phyloP scores from a whole-genome alignment of 2,888 invertebrate species.

The Nemurella pictetii region DNA sequence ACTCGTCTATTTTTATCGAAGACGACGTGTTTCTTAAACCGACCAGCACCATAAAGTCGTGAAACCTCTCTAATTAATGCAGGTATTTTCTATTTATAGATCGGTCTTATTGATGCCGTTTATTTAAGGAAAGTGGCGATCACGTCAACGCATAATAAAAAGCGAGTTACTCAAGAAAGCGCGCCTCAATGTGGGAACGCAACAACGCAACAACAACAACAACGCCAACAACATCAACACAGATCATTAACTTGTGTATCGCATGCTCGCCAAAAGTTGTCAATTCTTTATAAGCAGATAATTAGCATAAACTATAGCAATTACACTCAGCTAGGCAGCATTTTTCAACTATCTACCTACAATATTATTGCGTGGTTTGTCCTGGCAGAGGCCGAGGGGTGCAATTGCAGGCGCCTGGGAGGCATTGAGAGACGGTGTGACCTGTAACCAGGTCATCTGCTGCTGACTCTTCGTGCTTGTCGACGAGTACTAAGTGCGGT shows the following conservation, averaged over 20 bases:
- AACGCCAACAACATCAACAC: background rate
- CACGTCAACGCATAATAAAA: constrained; percentile 2
- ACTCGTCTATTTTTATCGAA: background rate
- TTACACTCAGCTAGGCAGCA: background rate
- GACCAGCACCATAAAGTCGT: background rate
- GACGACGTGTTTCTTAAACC: background rate
- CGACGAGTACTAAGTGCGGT: background rate
- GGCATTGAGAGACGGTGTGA: background rate
- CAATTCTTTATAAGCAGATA: background rate
- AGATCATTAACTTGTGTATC: background rate
- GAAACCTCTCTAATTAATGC: constrained; percentile 13
- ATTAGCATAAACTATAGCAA: background rate
- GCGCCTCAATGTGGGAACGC: background rate
- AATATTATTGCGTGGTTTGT: background rate
- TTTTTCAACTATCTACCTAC: background rate
- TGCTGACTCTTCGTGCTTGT: too few species aligned
- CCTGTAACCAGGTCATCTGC: constrained; percentile 15
- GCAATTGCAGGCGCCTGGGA: background rate
- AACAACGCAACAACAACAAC: background rate
- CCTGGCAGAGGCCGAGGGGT: background rate
- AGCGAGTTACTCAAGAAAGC: constrained; percentile 3
- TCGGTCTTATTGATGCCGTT: background rate
- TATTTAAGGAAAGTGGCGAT: constrained; percentile 18
- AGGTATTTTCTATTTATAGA: constrained; percentile 25
- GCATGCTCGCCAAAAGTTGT: background rate